A percentile compares a stretch with the other conserved stretches of the same genome.
These are phyloP conservation scores for Alauda arvensis DNA, from an alignment of 2,797 vertebrate genomes.

Conservation along the genomic window DNA sequence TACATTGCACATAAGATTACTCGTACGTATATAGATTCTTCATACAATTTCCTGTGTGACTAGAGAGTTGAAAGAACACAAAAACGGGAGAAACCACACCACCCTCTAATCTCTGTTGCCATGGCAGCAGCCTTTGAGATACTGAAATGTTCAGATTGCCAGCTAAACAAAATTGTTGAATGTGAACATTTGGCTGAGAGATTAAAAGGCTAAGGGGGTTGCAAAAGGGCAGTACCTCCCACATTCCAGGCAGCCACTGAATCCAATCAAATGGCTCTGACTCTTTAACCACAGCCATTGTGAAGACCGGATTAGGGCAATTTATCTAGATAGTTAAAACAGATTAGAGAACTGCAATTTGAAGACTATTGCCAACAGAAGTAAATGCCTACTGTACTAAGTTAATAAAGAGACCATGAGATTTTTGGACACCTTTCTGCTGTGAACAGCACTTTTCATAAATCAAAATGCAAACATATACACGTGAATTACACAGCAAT, in stretches of 20 bases:
- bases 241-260: slow-evolving; percentile 82
- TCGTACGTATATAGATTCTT: slow-evolving; percentile 48
- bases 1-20: slow-evolving; percentile 24
- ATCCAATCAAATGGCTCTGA: slow-evolving; percentile 83
- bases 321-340: slow-evolving; percentile 84
- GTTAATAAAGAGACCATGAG: slow-evolving; percentile 64
- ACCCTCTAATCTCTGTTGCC: slow-evolving; percentile 80
- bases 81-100: slow-evolving; percentile 72
- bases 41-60: slow-evolving; percentile 69
- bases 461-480: slow-evolving; percentile 13
- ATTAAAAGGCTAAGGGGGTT: slow-evolving; percentile 85
- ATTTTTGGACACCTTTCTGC: slow-evolving; percentile 51
- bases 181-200: slow-evolving; percentile 85
- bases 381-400: slow-evolving; percentile 77
- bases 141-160: slow-evolving; percentile 83
- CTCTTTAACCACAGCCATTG: slow-evolving; percentile 82
- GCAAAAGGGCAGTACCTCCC: slow-evolving; percentile 81
- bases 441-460: slow-evolving; percentile 23
- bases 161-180: slow-evolving; percentile 87
- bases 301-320: slow-evolving; percentile 81
- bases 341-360: slow-evolving; percentile 83
- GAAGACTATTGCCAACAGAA: slow-evolving; percentile 77
- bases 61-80: slow-evolving; percentile 71
- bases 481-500: slow-evolving; percentile 2
- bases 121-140: slow-evolving; percentile 83